Base-by-base conservation (phyloP, 2,797 vertebrate genomes). In the Pelochelys cantorii region DNA sequence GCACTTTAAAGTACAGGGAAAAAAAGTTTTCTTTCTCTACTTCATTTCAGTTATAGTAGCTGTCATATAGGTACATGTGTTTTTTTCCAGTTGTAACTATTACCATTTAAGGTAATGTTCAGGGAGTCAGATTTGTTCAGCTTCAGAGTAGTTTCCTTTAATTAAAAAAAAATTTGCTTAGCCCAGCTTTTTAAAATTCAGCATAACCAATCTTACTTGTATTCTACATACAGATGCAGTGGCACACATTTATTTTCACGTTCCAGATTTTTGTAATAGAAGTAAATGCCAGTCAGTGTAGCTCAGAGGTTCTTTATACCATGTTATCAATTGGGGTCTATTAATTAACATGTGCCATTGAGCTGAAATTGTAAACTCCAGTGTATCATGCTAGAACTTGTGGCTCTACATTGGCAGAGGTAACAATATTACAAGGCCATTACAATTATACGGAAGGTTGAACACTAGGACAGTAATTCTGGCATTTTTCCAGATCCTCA, bases 401-500 rank as follows among this genome's bases (percentile, higher is more conserved):
- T 85, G 68, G 79, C 23, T 90, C 74, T 55, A n/a, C 37, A 4
- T 52, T 23, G 52, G 60, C 37, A 79, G 53, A n/a, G 34, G 53
- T 71, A 83, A 77, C 12, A 25, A 55, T 52, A 11, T 80, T 74
- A 15, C 11, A 4, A 0, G 0, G 20, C 85, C 3, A 6, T 12
- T 77, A 37, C 55, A n/a, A 13, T 53, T 88, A 65, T 0, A 74
- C 65, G 82, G 90, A 82, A 71, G 82, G 55, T 10, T 88, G 52
- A 2, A 56, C 87, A 91, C 54, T 68, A 57, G 18, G 14, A 31
- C 53, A 83, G 4, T 71, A 48, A 81, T 83, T 90, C 74, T 88
- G 85, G 4, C 14, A 90, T 90, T 95, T 84, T 10, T 22, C 87
- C 23, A 37, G 23, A 59, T 25, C 4, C 75, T 18, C 42, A 74